Evolutionary conservation across 2,797 vertebrate genomes (phyloP).

Genomic region (Cichlasoma orientale): DNA sequence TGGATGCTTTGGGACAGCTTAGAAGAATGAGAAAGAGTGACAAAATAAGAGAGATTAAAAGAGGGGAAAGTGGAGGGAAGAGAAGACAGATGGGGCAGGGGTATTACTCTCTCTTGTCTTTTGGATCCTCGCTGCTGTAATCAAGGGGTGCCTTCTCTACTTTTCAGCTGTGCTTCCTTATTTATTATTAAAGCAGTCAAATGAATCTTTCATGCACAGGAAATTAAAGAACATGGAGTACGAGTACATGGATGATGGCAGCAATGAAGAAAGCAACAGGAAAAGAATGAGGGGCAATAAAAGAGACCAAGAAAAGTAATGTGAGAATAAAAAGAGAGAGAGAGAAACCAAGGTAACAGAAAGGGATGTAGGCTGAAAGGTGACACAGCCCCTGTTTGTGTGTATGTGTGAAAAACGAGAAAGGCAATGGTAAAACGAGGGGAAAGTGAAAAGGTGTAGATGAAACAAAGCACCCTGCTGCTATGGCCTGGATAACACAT

Average conservation of each 20-base stretch:
- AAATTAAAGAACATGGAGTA: conserved; percentile 76
- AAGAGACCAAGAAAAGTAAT: conserved; percentile 9
- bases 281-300: not conserved
- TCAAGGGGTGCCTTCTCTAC: conserved; percentile 47
- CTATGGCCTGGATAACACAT: conserved; percentile 35
- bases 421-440: not conserved
- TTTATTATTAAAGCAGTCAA: conserved; percentile 74
- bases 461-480: conserved; percentile 40
- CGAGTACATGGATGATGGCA: conserved; percentile 41
- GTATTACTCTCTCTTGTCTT: conserved; percentile 53
- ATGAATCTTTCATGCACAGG: conserved; percentile 80
- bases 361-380: conserved; percentile 15
- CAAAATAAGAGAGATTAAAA: conserved; percentile 40
- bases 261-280: conserved; percentile 43
- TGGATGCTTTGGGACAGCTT: conserved; percentile 10
- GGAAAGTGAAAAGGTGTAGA: conserved; percentile 13
- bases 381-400: conserved; percentile 11
- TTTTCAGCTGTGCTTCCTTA: conserved; percentile 66
- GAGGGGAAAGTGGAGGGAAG: conserved; percentile 14
- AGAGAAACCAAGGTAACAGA: conserved; percentile 1
- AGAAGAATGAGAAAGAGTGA: conserved; percentile 17
- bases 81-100: conserved; percentile 34
- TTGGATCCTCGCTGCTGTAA: conserved; percentile 39
- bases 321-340: not conserved
- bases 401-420: conserved; percentile 13